Percentiles rank a stretch among this genome's conserved stretches.
These are phyloP conservation scores for Trididemnum clinides DNA, from an alignment of 23 tunicate species.

Conservation along the genomic window DNA sequence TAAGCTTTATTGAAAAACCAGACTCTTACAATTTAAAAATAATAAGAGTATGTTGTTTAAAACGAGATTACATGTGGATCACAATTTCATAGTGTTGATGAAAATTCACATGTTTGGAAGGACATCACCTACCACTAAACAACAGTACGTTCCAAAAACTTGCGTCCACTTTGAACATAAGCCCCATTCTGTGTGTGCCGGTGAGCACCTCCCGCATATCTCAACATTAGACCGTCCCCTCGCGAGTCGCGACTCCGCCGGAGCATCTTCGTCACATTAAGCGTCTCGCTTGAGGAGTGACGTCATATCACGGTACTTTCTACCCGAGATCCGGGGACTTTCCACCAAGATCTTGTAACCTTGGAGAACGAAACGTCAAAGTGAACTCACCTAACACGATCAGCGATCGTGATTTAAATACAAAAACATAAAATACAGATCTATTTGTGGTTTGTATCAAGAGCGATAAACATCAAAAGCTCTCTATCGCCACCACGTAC, in stretches of 20 bases:
- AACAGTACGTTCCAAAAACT: no score
- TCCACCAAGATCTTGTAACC: not conserved
- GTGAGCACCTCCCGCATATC: not conserved
- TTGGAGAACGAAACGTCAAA: not conserved
- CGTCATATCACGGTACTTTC: not conserved
- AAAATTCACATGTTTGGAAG: no score
- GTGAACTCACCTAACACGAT: not conserved
- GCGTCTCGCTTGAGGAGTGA: no score
- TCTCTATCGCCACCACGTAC: no score
- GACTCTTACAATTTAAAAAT: no score
- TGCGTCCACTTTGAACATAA: no score
- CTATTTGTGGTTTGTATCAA: not conserved
- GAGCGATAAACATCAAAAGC: no score
- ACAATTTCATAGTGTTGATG: no score
- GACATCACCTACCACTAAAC: no score
- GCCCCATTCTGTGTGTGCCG: not conserved
- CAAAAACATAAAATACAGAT: not conserved
- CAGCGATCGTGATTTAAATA: not conserved
- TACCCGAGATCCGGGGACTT: not conserved
- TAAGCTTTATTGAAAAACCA: no score
- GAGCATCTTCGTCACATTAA: constrained; percentile 5
- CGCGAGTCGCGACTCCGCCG: not conserved
- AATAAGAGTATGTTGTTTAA: no score
- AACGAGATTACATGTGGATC: no score
- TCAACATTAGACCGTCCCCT: not conserved